Evolutionary conservation across 2,888 invertebrate genomes (phyloP), one percentile per base, ranked within the genome.

Genomic region (Bedellia somnulentella): DNA sequence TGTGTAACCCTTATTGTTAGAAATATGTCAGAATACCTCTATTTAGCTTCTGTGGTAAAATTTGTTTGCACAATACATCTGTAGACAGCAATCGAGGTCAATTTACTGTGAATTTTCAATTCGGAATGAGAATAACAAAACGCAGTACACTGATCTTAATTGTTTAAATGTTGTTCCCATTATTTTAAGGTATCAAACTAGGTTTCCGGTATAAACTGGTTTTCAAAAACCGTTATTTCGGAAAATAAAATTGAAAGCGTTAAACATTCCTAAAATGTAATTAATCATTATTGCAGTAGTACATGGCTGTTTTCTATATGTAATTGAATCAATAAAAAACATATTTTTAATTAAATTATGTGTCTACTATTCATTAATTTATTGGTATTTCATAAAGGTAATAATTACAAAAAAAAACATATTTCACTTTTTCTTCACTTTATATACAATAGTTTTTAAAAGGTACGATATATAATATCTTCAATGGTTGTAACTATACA

Each of bases 401-500:
- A 57, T 57, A 62, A 62, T 51, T 54, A 54, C 54, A 58, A 60
- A 61, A 70, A 64, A 23, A 32, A 27, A 24, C 11, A 33, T 33
- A 57, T 64, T 66, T 73, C 70, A 66, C 73, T 71, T 67, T 70
- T 63, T 70, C 70, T 70, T 75, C 75, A 71, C 68, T 71, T 71
- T 73, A 67, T n/a, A n/a, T 75, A 76, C 76, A 76, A 77, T 76
- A 77, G 75, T 68, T 75, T 73, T 73, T 75, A 75, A 71, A 73
- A 76, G n/a, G n/a, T 76, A 76, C 63, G 76, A 77, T 77, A 77
- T 77, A 70, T 73, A 75, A 76, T 76, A 76, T 76, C 76, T 70
- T 77, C 76, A 62, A 77, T 76, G 77, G 77, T 77, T 77, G 77
- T 77, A 76, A 75, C 70, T 75, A 76, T 76, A 77, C 76, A 77